phyloP scores from a whole-genome alignment of 2,113 vertebrate species.

The Pedionomus torquatus region DNA sequence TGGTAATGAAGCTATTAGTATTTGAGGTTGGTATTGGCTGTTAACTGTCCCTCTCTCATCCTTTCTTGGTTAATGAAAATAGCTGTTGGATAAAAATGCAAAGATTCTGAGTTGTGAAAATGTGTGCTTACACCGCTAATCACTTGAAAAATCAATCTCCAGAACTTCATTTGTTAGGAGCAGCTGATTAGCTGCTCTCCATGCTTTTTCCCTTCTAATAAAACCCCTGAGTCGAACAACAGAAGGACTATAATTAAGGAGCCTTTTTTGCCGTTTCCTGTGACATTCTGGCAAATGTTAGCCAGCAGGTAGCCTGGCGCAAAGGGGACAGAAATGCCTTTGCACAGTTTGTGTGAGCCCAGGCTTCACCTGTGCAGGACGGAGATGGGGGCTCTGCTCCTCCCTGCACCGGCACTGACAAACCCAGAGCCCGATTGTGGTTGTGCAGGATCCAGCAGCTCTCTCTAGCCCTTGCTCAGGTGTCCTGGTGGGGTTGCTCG shows the following conservation, averaged over 20 bases:
- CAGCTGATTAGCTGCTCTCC: conserved; percentile 7
- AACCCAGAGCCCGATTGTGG: accelerated
- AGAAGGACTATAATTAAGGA: neutral
- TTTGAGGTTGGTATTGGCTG: neutral
- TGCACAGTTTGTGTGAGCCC: neutral
- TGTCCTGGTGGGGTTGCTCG: neutral
- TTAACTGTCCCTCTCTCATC: neutral
- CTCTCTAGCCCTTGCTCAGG: neutral
- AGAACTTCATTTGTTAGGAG: neutral
- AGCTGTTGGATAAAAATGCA: neutral
- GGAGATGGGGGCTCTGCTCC: neutral
- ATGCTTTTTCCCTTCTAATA: neutral
- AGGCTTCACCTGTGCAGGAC: neutral
- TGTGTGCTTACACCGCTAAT: neutral
- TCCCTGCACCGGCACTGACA: accelerated
- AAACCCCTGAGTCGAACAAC: neutral
- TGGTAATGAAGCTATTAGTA: neutral
- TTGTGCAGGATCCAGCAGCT: neutral
- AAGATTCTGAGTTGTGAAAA: neutral
- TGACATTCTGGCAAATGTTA: neutral
- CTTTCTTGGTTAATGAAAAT: neutral
- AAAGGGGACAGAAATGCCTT: neutral
- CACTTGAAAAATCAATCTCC: conserved; percentile 33
- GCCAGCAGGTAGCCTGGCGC: neutral
- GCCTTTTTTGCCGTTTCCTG: neutral